phyloP scores from a whole-genome alignment of 2,113 vertebrate genomes.

The Stictonetta naevosa region DNA sequence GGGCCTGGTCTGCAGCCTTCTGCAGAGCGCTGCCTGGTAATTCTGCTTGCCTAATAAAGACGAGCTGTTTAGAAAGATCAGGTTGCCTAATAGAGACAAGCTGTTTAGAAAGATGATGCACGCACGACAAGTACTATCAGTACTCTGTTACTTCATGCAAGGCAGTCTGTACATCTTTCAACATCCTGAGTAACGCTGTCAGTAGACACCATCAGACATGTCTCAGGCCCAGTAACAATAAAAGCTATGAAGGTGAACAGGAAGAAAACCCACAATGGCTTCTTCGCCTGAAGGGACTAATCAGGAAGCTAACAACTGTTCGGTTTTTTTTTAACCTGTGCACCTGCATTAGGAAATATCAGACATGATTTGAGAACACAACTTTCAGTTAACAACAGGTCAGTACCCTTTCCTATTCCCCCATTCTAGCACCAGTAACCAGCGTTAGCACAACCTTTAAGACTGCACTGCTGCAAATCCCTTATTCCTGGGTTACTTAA shows the following conservation, averaged over 20 bases:
- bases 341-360: neutral
- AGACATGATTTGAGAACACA: neutral
- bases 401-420: neutral
- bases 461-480: neutral
- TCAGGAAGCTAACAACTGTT: neutral
- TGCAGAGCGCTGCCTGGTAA: neutral
- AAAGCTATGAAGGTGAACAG: neutral
- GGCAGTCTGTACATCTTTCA: neutral
- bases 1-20: neutral
- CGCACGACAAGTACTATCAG: conserved; percentile 24
- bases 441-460: neutral
- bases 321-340: neutral
- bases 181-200: neutral
- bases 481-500: neutral
- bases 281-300: neutral
- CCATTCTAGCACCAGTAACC: neutral
- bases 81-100: conserved; percentile 33
- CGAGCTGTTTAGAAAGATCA: conserved; percentile 36
- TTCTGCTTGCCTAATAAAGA: neutral
- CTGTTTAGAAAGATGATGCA: neutral
- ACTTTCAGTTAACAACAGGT: neutral
- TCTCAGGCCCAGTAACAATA: neutral
- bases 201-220: neutral
- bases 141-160: conserved; percentile 21
- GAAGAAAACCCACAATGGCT: neutral